Conservation (phyloP, 2,113 vertebrate species). For the Clarias gariepinus region DNA sequence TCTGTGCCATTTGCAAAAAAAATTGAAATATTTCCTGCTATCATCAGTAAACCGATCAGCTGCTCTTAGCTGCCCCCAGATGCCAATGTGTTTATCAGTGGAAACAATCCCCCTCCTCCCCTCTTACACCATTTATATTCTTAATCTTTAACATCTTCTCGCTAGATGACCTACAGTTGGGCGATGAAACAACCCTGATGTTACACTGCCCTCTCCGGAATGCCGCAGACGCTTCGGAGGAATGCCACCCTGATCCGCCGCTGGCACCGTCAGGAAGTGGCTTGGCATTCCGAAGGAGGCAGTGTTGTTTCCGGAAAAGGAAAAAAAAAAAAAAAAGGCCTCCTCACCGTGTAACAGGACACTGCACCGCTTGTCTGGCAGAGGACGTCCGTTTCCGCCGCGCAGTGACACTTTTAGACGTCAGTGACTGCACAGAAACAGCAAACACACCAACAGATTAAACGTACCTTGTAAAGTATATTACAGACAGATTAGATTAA, state of each 20-base stretch:
- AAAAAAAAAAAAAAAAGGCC: no score
- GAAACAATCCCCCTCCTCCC: neutral
- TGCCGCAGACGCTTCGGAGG: neutral
- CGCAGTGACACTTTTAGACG: constrained; percentile 23
- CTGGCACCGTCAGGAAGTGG: constrained; percentile 30
- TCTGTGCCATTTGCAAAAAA: no score
- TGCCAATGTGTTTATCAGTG: neutral
- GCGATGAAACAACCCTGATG: neutral
- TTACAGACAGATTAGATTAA: neutral
- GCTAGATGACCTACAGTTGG: neutral
- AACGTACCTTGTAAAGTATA: neutral
- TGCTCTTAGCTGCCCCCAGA: neutral
- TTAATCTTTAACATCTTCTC: neutral
- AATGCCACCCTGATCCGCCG: constrained; percentile 35
- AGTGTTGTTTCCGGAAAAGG: constrained; percentile 40
- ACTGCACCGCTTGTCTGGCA: constrained; percentile 35
- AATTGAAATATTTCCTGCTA: neutral
- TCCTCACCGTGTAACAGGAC: constrained; percentile 40
- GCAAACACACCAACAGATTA: neutral
- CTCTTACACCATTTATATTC: neutral
- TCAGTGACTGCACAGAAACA: neutral
- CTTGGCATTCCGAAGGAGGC: constrained; percentile 45
- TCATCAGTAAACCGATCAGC: neutral
- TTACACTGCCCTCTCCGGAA: constrained; percentile 23
- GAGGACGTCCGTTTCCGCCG: constrained; percentile 35